Percentiles rank a stretch among this genome's conserved stretches.
Evolutionary conservation across 1,140 invertebrate genomes (phyloP).

Genomic region (Drosophila parabipectinata): DNA sequence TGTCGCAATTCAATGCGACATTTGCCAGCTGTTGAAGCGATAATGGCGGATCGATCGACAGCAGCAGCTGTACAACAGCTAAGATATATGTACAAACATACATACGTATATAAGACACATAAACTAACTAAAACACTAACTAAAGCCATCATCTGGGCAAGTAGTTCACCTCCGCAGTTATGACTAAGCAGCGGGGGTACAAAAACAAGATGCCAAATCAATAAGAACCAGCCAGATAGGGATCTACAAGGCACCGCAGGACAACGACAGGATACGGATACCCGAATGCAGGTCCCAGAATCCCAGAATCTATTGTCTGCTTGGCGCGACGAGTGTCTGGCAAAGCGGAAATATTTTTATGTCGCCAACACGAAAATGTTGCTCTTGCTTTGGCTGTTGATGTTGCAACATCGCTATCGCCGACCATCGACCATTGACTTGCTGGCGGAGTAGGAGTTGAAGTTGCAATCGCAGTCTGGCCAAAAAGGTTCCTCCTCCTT

Average conservation of each 20-base stretch:
- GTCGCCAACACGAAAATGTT: slow-evolving; percentile 72
- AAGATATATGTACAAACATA: neutral
- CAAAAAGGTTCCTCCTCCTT: slow-evolving; percentile 27
- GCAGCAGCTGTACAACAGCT: slow-evolving; percentile 16
- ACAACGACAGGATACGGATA: slow-evolving; percentile 24
- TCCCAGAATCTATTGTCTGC: slow-evolving; percentile 55
- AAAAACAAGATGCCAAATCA: slow-evolving; percentile 49
- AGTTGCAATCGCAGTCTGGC: slow-evolving; percentile 11
- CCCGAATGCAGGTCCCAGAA: slow-evolving; percentile 37
- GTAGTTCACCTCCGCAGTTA: slow-evolving; percentile 21
- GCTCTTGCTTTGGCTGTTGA: slow-evolving; percentile 37
- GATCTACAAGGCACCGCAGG: slow-evolving; percentile 61
- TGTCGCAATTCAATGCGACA: slow-evolving; percentile 71
- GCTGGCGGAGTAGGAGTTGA: slow-evolving; percentile 3
- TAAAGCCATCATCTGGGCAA: slow-evolving; percentile 1
- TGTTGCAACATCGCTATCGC: slow-evolving; percentile 54
- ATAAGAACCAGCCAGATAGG: slow-evolving; percentile 46
- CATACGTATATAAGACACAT: neutral
- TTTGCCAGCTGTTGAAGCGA: slow-evolving; percentile 70
- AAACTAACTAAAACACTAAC: slow-evolving; percentile 9
- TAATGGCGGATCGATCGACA: slow-evolving; percentile 47
- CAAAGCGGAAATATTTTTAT: slow-evolving; percentile 75
- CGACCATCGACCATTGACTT: slow-evolving; percentile 47
- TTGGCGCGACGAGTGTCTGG: slow-evolving; percentile 44
- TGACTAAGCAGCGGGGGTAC: slow-evolving; percentile 41